These are phyloP conservation scores for Hirtodrosophila confusa DNA, from an alignment of 2,888 invertebrate species.

Conservation along the genomic window DNA sequence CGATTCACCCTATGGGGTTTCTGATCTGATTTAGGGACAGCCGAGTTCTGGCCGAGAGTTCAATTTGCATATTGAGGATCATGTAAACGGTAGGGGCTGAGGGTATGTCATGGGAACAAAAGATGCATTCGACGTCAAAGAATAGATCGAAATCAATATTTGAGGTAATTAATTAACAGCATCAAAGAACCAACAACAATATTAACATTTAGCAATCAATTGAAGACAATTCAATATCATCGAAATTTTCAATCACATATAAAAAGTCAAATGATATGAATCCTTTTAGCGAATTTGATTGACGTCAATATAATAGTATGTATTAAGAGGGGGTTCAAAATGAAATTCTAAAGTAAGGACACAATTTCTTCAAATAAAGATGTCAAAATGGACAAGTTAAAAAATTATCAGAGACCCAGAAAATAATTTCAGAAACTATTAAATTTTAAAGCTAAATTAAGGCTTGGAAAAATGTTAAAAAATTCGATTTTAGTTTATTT, in stretches of 20 bases:
- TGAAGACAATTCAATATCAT: conserved; percentile 60
- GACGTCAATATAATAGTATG: not conserved
- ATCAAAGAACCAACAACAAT: conserved; percentile 59
- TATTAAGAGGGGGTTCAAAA: not conserved
- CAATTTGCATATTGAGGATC: conserved; percentile 68
- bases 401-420: too few species aligned
- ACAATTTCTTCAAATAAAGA: too few species aligned
- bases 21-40: conserved; percentile 56
- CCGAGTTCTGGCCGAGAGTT: conserved; percentile 31
- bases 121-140: conserved; percentile 55
- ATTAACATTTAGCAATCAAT: conserved; percentile 73
- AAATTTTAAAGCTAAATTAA: too few species aligned
- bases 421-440: too few species aligned
- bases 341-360: too few species aligned
- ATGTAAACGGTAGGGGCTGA: conserved; percentile 50
- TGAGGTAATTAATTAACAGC: conserved; percentile 79
- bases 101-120: conserved; percentile 79
- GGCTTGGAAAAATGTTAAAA: too few species aligned
- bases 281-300: conserved; percentile 9
- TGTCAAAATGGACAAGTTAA: too few species aligned
- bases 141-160: conserved; percentile 76
- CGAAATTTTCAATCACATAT: conserved; percentile 13
- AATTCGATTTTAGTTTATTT: too few species aligned
- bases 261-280: conserved; percentile 25
- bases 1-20: conserved; percentile 59